Evolutionary conservation across 2,888 invertebrate species (phyloP).

Genomic region (Drosophila fungiperda): DNA sequence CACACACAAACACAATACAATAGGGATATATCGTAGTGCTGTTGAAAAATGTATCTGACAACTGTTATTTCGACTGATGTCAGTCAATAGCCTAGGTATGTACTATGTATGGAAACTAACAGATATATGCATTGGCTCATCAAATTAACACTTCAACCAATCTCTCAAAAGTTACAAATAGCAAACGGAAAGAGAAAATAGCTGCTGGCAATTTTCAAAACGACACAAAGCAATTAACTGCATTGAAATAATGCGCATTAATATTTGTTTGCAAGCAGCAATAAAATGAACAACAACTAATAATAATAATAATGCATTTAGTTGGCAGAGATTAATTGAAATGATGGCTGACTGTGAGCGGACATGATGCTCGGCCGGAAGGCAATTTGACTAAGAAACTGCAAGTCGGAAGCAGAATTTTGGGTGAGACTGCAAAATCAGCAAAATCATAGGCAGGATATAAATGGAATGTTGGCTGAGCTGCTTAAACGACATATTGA

Average conservation of each 20-base stretch:
- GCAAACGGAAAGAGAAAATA: constrained; percentile 13
- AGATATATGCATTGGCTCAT: constrained; percentile 21
- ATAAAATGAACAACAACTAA: constrained; percentile 1
- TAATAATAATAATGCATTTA: constrained; percentile 15
- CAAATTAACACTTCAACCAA: constrained; percentile 59
- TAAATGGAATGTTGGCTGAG: constrained; percentile 10
- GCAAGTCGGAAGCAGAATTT: constrained; percentile 26
- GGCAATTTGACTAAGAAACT: constrained; percentile 35
- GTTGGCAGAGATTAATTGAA: constrained; percentile 41
- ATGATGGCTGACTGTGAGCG: constrained; percentile 11
- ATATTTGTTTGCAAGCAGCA: constrained; percentile 11
- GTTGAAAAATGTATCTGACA: constrained; percentile 43
- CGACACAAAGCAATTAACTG: constrained; percentile 13
- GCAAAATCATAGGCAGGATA: constrained; percentile 37
- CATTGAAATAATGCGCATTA: constrained; percentile 12
- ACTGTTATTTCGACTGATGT: constrained; percentile 32
- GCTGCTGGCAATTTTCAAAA: constrained; percentile 4
- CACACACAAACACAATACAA: constrained; percentile 52
- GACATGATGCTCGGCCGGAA: constrained; percentile 39
- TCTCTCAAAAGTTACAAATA: constrained; percentile 36
- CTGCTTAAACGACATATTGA: constrained; percentile 41
- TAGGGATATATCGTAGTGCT: constrained; percentile 41
- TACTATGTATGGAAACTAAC: not conserved
- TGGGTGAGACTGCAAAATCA: constrained; percentile 38
- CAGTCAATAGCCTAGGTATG: constrained; percentile 15